Evolutionary conservation across 2,113 vertebrate species (phyloP), one percentile per base, ranked within the genome.

Genomic region (Thinocorus orbignyianus): DNA sequence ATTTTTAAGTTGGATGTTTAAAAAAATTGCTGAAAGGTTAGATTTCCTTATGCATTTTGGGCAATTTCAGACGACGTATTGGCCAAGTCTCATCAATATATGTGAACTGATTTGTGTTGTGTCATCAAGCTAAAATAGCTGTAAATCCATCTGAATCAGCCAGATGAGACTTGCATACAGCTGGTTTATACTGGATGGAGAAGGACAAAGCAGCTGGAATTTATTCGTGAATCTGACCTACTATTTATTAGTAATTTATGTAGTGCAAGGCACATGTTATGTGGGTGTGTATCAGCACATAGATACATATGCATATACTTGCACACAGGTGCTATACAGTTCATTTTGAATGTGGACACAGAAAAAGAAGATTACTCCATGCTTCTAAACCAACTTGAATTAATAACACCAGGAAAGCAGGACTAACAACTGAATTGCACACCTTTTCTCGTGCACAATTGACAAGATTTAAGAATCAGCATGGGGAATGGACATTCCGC

Each of bases 191-290:
- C 92, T 81, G 88, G 70, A 86, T 33, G 17, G 33, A 54, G 71
- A 35, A 78, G 64, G 71, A 81, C 60, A 94, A 93, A 95, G 51
- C 90, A 96, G 64, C 71, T 95, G 90, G 71, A 86, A 94, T 93
- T 77, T 80, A 95, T 62, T 92, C 46, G 46, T 88, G 74, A 90
- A 58, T 77, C 62, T 66, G 87, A 94, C 58, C 62, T 77, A 61
- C 44, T 69, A 72, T 85, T 95, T 95, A 93, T 76, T 80, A 88
- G 80, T 85, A 93, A 96, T 95, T 95, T 95, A 94, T 86, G 72
- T 69, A 77, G 85, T 92, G 85, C 58, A 86, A 22, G 20, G 30
- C 13, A 0, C 25, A n/a, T 84, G 69, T 71, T 92, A 68, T 9
- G 14, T 42, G 48, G 25, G 42, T 80, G 64, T 73, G 31, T 74